These are phyloP conservation scores for Catocala nupta DNA, from an alignment of 2,888 invertebrate genomes.

Conservation along the genomic window DNA sequence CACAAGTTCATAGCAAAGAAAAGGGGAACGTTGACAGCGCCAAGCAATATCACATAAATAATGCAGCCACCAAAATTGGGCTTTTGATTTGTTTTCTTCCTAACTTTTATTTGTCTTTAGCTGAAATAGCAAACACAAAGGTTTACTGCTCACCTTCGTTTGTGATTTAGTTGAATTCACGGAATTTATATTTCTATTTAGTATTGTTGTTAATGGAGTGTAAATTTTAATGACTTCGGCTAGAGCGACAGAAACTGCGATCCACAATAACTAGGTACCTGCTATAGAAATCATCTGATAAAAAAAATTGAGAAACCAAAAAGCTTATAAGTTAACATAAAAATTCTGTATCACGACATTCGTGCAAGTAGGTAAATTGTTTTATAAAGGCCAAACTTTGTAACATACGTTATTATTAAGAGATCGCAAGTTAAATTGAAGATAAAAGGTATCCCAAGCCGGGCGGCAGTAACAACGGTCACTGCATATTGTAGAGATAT, in stretches of 20 bases:
- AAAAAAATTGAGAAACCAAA: too few species aligned
- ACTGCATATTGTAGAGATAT: conserved; percentile 66
- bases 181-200: conserved; percentile 52
- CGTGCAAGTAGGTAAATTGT: too few species aligned
- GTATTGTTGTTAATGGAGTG: conserved; percentile 61
- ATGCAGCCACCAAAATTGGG: conserved; percentile 84
- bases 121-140: conserved; percentile 69
- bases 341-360: too few species aligned
- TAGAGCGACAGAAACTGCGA: neutral
- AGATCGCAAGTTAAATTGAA: conserved; percentile 36
- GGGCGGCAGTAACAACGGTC: conserved; percentile 40
- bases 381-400: neutral
- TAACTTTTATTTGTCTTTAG: conserved; percentile 83
- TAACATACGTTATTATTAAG: conserved; percentile 22
- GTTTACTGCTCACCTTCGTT: conserved; percentile 49
- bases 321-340: too few species aligned
- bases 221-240: conserved; percentile 62
- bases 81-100: conserved; percentile 86
- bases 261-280: neutral
- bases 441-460: conserved; percentile 47
- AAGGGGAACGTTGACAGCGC: conserved; percentile 79
- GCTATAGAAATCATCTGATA: too few species aligned
- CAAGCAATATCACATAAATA: conserved; percentile 86
- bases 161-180: conserved; percentile 58
- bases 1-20: conserved; percentile 77